Evolutionary conservation across 53 echinoderm and acorn worm genomes (phyloP).

Genomic region (Holothuria leucospilota): DNA sequence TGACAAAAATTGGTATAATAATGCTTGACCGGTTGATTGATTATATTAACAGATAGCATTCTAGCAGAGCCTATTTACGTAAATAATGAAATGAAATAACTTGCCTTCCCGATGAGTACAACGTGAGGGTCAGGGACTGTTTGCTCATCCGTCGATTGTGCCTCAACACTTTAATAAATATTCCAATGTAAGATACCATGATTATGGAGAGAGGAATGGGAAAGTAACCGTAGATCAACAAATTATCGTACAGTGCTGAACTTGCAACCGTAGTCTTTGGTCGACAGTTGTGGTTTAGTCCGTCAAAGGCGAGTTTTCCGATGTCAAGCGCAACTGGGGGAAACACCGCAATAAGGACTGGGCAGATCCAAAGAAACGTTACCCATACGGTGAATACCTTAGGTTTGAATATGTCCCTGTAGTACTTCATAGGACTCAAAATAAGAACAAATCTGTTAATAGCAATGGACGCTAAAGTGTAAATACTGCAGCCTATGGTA

Average conservation of each 20-base stretch:
- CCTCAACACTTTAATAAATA: background rate
- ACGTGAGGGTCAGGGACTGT: background rate
- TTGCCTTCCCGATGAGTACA: too few relatives aligned
- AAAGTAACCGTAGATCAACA: constrained; percentile 5
- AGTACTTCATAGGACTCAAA: constrained; percentile 28
- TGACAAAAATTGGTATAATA: too few relatives aligned
- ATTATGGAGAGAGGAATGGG: constrained; percentile 11
- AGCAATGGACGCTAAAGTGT: constrained; percentile 21
- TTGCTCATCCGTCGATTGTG: constrained; percentile 27
- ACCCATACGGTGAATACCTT: background rate
- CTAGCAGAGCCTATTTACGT: too few relatives aligned
- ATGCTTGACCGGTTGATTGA: too few relatives aligned
- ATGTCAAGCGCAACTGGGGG: constrained; percentile 18
- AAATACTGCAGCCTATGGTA: constrained; percentile 8
- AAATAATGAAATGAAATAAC: too few relatives aligned
- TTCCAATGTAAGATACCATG: background rate
- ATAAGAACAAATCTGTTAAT: constrained; percentile 21
- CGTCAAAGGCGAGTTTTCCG: constrained; percentile 4
- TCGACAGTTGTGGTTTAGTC: background rate
- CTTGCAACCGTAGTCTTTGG: background rate
- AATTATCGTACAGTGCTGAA: constrained; percentile 1
- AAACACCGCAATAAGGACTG: background rate
- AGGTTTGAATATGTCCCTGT: background rate
- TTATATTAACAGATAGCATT: too few relatives aligned
- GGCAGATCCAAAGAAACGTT: background rate